phyloP scores from a whole-genome alignment of 2,113 vertebrate species.

The Tauraco erythrolophus region DNA sequence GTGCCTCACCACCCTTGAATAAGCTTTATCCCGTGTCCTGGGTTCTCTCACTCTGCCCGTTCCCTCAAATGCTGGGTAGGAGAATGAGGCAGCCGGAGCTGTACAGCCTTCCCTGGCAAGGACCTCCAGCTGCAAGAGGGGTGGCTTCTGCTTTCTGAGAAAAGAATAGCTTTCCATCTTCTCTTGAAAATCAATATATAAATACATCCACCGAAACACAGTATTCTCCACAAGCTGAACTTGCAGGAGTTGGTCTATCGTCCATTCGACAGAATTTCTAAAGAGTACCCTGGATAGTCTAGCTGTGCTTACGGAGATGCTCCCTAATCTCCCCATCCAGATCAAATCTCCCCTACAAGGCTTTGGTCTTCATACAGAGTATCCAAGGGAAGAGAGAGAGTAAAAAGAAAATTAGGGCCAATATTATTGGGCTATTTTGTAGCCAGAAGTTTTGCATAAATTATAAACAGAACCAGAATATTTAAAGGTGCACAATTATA shows the following conservation, averaged over 20 bases:
- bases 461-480: slow-evolving; percentile 40
- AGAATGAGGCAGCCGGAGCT: background rate
- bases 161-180: background rate
- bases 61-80: background rate
- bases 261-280: background rate
- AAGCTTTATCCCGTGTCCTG: background rate
- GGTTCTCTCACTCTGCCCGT: background rate
- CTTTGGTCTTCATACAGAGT: background rate
- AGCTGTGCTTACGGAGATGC: background rate
- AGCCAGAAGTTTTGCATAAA: background rate
- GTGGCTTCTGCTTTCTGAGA: background rate
- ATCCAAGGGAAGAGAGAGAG: background rate
- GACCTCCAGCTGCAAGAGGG: background rate
- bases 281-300: background rate
- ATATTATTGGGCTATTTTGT: background rate
- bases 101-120: background rate
- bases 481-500: slow-evolving; percentile 52
- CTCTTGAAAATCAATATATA: background rate
- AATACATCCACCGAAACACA: background rate
- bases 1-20: background rate
- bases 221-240: background rate
- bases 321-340: background rate
- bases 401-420: background rate
- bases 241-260: background rate
- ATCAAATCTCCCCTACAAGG: background rate